Conservation (phyloP, 2,113 vertebrate genomes). For the Anhinga rufa region DNA sequence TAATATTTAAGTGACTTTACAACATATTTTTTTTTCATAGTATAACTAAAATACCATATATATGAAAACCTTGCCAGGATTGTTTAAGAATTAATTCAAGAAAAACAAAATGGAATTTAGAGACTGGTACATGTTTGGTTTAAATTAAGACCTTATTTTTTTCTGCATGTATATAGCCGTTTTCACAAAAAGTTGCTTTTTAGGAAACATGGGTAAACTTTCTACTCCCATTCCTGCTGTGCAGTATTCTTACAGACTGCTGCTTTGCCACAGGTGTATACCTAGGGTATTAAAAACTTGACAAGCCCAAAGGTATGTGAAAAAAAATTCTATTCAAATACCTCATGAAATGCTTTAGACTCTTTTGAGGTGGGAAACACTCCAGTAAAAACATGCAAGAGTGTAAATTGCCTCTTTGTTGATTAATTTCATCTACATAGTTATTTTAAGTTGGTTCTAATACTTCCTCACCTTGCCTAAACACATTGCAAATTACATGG, state of each 20-base stretch:
- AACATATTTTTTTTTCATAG: neutral
- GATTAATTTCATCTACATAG: neutral
- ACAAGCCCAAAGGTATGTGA: neutral
- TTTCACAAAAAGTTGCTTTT: neutral
- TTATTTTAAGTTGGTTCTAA: neutral
- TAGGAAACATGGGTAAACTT: neutral
- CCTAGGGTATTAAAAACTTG: neutral
- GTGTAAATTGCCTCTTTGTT: neutral
- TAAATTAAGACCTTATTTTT: neutral
- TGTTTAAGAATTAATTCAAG: neutral
- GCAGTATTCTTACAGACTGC: neutral
- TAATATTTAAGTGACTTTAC: neutral
- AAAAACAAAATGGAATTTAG: neutral
- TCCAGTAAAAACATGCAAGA: neutral
- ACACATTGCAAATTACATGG: neutral
- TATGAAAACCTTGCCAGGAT: neutral
- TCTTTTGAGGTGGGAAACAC: neutral
- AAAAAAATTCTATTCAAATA: neutral
- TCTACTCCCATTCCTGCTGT: neutral
- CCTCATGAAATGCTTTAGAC: neutral
- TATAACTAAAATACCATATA: neutral
- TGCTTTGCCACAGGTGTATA: neutral
- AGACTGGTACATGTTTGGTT: neutral
- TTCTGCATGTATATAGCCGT: neutral
- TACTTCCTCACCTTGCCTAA: neutral